Percentiles rank a stretch among this genome's conserved stretches.
Conservation (phyloP, 2,888 invertebrate species). For the Carabus problematicus region DNA sequence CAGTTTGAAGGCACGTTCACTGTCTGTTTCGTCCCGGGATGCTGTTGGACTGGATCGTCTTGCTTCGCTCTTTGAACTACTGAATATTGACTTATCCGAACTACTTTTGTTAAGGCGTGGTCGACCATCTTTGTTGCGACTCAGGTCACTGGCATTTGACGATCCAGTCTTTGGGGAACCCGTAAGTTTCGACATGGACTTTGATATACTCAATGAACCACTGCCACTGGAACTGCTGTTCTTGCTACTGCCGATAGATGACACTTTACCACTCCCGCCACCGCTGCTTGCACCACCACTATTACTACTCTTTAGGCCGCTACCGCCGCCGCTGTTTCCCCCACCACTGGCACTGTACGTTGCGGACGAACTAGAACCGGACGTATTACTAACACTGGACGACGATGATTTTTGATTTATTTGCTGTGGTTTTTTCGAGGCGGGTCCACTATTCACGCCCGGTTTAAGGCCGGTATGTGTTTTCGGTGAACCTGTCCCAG, state of each 20-base stretch:
- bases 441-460: conserved; percentile 86
- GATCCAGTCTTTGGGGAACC: conserved; percentile 67
- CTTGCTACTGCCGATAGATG: conserved; percentile 58
- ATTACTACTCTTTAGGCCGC: conserved; percentile 25
- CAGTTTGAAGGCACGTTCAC: conserved; percentile 68
- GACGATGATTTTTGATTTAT: conserved; percentile 54
- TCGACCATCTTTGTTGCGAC: conserved; percentile 68
- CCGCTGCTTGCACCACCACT: neutral
- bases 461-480: conserved; percentile 83
- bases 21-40: conserved; percentile 69
- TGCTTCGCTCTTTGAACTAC: conserved; percentile 65
- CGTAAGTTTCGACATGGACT: conserved; percentile 60
- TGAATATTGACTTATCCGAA: conserved; percentile 71
- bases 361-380: conserved; percentile 30
- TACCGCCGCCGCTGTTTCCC: conserved; percentile 13
- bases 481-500: conserved; percentile 74
- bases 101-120: conserved; percentile 67
- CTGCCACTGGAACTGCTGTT: conserved; percentile 55
- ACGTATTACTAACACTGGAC: conserved; percentile 43
- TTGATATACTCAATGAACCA: conserved; percentile 40
- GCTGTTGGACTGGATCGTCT: conserved; percentile 73
- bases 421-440: conserved; percentile 80
- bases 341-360: conserved; percentile 45
- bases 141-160: conserved; percentile 65
- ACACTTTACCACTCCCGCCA: conserved; percentile 29